Percentiles rank a stretch among this genome's conserved stretches.
Evolutionary conservation across 2,888 invertebrate species (phyloP).

Genomic region (Sinotaia quadrata): DNA sequence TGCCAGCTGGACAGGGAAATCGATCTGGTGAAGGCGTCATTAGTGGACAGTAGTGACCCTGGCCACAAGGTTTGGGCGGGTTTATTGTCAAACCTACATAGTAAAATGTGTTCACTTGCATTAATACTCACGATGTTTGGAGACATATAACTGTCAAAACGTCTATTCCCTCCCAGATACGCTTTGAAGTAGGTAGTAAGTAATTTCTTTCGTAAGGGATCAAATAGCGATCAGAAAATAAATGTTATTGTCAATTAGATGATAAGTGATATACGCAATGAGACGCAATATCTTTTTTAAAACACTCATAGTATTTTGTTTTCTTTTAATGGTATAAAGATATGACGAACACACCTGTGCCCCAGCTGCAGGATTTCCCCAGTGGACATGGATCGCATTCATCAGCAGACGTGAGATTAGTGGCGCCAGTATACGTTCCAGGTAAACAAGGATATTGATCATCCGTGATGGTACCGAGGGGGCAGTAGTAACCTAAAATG

Average conservation of each 20-base stretch:
- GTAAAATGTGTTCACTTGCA: too few relatives aligned
- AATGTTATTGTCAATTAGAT: too few relatives aligned
- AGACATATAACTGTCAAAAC: too few relatives aligned
- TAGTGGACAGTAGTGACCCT: constrained; percentile 62
- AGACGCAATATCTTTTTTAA: too few relatives aligned
- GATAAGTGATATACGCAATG: too few relatives aligned
- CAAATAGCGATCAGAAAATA: background rate
- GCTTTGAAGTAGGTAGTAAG: too few relatives aligned
- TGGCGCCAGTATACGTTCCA: constrained; percentile 61
- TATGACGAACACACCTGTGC: constrained; percentile 60
- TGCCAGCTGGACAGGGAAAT: constrained; percentile 62
- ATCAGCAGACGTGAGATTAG: constrained; percentile 60
- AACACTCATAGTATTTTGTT: too few relatives aligned
- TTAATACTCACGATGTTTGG: too few relatives aligned
- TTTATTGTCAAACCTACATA: constrained; percentile 41
- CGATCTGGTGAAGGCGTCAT: constrained; percentile 61
- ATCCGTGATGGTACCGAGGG: constrained; percentile 58
- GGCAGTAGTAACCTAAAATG: constrained; percentile 68
- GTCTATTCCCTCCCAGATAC: too few relatives aligned
- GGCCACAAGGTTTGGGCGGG: constrained; percentile 54
- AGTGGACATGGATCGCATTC: constrained; percentile 67
- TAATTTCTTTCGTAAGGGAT: too few relatives aligned
- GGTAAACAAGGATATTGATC: constrained; percentile 67
- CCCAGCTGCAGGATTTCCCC: constrained; percentile 63
- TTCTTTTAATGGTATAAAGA: too few relatives aligned